phyloP scores from a whole-genome alignment of 2,888 invertebrate genomes.

The Scaptomyza cyrtandrae region DNA sequence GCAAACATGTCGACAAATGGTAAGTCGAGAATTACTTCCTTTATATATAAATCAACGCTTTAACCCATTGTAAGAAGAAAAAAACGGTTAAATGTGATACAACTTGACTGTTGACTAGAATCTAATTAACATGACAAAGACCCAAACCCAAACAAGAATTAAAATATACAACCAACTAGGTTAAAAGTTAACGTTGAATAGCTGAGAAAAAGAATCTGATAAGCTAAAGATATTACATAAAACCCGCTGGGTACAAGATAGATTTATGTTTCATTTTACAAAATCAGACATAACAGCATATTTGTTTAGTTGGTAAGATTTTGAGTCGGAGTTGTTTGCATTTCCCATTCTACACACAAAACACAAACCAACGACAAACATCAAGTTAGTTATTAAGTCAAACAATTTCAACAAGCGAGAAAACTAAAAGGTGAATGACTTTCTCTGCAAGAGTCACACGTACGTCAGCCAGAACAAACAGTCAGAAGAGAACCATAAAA shows the following conservation, averaged over 20 bases:
- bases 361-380: conserved; percentile 16
- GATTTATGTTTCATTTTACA: conserved; percentile 15
- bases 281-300: conserved; percentile 14
- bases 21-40: conserved; percentile 67
- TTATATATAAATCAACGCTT: conserved; percentile 5
- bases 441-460: conserved; percentile 51
- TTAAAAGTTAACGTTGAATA: conserved; percentile 24
- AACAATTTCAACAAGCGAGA: conserved; percentile 39
- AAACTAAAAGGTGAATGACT: conserved; percentile 72
- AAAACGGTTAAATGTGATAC: conserved; percentile 34
- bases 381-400: conserved; percentile 56
- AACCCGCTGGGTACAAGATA: conserved; percentile 7
- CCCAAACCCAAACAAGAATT: conserved; percentile 6
- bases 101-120: conserved; percentile 21
- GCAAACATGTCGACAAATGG: conserved; percentile 83
- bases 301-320: conserved; percentile 40
- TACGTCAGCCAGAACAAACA: conserved; percentile 30
- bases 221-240: conserved; percentile 40
- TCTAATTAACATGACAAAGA: conserved; percentile 47
- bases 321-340: conserved; percentile 58
- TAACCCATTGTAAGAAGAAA: conserved; percentile 19
- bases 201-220: conserved; percentile 14
- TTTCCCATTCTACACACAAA: conserved; percentile 45
- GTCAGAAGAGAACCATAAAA: conserved; percentile 13
- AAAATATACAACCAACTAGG: conserved; percentile 23